phyloP scores from a whole-genome alignment of 2,797 vertebrate genomes.

The Iguana delicatissima region DNA sequence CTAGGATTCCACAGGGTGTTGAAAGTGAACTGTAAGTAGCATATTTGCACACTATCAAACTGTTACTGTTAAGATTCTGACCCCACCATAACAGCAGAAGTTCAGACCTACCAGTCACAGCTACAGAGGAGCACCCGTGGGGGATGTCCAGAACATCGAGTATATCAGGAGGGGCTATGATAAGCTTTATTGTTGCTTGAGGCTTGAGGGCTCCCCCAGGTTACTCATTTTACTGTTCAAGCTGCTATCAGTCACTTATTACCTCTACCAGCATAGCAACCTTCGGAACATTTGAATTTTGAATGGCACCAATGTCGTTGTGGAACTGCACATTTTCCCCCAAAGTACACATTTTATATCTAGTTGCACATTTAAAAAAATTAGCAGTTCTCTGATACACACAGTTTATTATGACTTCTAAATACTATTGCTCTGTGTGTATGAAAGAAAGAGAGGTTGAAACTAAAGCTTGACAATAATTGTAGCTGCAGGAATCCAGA shows the following conservation, averaged over 20 bases:
- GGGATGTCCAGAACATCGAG: neutral
- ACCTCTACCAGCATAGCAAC: neutral
- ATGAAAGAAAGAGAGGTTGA: fast-evolving
- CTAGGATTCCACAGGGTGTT: too few species aligned
- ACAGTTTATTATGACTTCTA: too few species aligned
- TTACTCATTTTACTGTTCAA: neutral
- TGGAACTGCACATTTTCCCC: neutral
- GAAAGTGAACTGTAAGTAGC: neutral
- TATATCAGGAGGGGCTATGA: neutral
- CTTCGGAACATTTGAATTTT: neutral
- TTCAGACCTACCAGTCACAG: neutral
- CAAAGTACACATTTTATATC: neutral
- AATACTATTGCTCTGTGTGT: neutral
- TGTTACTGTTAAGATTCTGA: neutral
- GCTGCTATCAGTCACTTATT: neutral
- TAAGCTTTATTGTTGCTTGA: neutral
- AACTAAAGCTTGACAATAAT: fast-evolving
- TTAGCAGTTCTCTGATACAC: too few species aligned
- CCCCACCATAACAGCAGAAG: neutral
- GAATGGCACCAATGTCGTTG: neutral
- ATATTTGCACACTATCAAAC: neutral
- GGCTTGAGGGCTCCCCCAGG: neutral
- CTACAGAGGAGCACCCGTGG: neutral
- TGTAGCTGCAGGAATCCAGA: too few species aligned
- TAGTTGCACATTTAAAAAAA: neutral